A percentile compares a stretch with the other conserved stretches of the same genome.
Evolutionary conservation across 2,797 vertebrate species (phyloP).

Genomic region (Spinus pinus): DNA sequence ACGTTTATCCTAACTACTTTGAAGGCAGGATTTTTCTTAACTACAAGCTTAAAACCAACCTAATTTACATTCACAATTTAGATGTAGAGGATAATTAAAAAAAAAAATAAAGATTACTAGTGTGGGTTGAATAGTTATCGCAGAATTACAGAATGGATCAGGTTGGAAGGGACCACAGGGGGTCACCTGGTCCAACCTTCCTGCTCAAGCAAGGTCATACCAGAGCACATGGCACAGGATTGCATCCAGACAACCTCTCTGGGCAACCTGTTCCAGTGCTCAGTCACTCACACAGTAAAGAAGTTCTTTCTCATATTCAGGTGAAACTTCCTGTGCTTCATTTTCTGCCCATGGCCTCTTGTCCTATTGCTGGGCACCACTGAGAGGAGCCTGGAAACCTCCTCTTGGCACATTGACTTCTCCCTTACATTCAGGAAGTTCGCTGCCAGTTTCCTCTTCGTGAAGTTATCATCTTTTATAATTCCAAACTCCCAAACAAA

Average conservation of each 20-base stretch:
- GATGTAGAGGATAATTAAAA: not conserved
- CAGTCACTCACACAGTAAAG: not conserved
- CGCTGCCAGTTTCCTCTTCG: accelerated
- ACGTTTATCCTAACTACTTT: not conserved
- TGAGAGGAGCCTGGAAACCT: not conserved
- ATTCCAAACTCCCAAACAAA: slow-evolving; percentile 11
- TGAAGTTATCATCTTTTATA: not conserved
- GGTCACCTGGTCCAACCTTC: not conserved
- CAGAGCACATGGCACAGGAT: not conserved
- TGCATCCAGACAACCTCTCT: not conserved
- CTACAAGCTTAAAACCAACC: not conserved
- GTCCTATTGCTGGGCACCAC: not conserved
- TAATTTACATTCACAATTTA: not conserved
- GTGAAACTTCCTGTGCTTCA: not conserved
- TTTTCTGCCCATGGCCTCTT: not conserved
- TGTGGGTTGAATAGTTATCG: not conserved
- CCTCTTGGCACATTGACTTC: not conserved
- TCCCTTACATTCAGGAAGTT: not conserved
- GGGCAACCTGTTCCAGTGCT: not conserved
- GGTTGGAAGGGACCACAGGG: not conserved
- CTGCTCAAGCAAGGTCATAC: too few species aligned
- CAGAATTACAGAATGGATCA: not conserved
- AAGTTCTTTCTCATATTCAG: not conserved
- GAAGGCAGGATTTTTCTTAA: not conserved
- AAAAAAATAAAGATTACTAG: not conserved